These are phyloP conservation scores for Pluvialis apricaria DNA, from an alignment of 2,113 vertebrate species.

Conservation along the genomic window DNA sequence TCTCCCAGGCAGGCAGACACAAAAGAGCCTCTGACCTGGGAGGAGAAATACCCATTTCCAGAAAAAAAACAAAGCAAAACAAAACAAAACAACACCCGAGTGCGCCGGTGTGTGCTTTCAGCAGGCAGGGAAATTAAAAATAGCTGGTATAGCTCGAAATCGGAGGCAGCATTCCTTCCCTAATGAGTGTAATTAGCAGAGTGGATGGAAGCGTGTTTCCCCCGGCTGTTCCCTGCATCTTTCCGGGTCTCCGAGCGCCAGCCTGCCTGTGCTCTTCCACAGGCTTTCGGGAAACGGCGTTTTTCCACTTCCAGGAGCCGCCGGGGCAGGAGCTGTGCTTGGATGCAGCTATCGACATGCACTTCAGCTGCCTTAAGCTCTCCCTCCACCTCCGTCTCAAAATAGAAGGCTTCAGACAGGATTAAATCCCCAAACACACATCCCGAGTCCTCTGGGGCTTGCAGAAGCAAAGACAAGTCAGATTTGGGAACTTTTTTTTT, in stretches of 20 bases:
- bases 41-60: not conserved
- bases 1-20: slow-evolving; percentile 56
- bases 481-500: not conserved
- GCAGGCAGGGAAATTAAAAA: slow-evolving; percentile 5
- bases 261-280: not conserved
- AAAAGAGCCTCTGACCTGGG: slow-evolving; percentile 44
- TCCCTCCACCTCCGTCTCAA: not conserved
- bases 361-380: not conserved
- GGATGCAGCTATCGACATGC: not conserved
- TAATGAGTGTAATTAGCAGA: slow-evolving; percentile 25
- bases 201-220: not conserved
- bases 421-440: not conserved
- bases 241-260: not conserved
- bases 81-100: not conserved
- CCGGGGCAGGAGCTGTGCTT: not conserved
- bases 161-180: not conserved
- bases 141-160: not conserved
- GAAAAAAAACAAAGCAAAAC: too few relatives aligned
- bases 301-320: not conserved
- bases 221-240: not conserved
- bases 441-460: not conserved
- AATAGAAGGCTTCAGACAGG: not conserved
- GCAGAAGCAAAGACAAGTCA: not conserved
- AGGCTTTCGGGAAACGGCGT: not conserved
- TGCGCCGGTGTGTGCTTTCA: not conserved